phyloP scores from a whole-genome alignment of 2,888 invertebrate genomes.

The Thalpophila matura region DNA sequence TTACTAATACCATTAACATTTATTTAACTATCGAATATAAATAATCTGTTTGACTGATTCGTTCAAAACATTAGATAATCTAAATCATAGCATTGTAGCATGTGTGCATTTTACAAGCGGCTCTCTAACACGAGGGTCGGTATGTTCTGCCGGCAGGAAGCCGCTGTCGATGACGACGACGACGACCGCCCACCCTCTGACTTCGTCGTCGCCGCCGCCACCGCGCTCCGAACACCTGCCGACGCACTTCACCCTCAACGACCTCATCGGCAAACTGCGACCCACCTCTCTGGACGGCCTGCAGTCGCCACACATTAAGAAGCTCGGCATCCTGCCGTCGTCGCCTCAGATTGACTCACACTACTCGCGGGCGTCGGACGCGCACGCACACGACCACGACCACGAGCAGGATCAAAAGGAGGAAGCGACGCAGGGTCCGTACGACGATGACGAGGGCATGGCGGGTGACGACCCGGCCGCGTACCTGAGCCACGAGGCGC shows the following conservation, averaged over 20 bases:
- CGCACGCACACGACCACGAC: conserved; percentile 85
- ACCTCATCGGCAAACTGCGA: conserved; percentile 90
- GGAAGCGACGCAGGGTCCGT: conserved; percentile 92
- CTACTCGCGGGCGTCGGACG: conserved; percentile 89
- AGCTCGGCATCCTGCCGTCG: conserved; percentile 86
- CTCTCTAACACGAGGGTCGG: conserved; percentile 84
- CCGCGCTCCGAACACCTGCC: conserved; percentile 90
- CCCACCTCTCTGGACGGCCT: conserved; percentile 88
- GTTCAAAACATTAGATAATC: conserved; percentile 6
- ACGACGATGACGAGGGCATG: conserved; percentile 90
- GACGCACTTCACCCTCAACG: conserved; percentile 89
- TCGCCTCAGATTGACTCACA: conserved; percentile 91
- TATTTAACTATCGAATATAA: conserved; percentile 2
- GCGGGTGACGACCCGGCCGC: conserved; percentile 90
- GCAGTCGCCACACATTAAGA: conserved; percentile 87
- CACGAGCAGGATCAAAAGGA: conserved; percentile 85
- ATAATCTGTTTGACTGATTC: neutral
- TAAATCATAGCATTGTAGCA: conserved; percentile 7
- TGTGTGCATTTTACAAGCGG: conserved; percentile 63
- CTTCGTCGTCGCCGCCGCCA: conserved; percentile 90
- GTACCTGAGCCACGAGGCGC: conserved; percentile 81
- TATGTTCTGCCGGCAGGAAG: conserved; percentile 84
- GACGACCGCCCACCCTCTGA: conserved; percentile 90
- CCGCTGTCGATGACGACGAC: conserved; percentile 90
- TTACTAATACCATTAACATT: conserved; percentile 46